Conservation (phyloP, 92 coral and sea anemone species). For the Siderastrea siderea region DNA sequence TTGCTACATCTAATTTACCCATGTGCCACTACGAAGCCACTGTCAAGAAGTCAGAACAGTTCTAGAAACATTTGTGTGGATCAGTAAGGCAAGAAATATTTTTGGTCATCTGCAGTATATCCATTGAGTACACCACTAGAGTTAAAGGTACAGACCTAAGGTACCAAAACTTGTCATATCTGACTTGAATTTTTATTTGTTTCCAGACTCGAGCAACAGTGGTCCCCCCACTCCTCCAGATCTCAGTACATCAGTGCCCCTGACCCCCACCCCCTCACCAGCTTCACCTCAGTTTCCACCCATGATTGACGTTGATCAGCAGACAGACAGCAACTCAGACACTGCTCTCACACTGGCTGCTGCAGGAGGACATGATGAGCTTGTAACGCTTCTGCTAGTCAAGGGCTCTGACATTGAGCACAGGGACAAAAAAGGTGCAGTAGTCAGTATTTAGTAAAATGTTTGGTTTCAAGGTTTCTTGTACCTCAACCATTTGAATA, state of each 20-base stretch:
- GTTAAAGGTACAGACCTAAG: too few species aligned
- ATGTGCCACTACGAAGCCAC: too few species aligned
- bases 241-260: conserved; percentile 81
- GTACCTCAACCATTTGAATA: too few species aligned
- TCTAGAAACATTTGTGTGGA: neutral
- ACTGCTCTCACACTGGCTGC: conserved; percentile 98
- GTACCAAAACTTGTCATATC: neutral
- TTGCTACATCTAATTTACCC: too few species aligned
- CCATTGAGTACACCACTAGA: too few species aligned
- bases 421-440: conserved; percentile 93
- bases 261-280: conserved; percentile 99
- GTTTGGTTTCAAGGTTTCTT: too few species aligned
- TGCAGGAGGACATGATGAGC: conserved; percentile 99
- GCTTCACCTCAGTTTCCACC: conserved; percentile 94
- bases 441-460: too few species aligned
- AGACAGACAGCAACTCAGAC: conserved; percentile 98
- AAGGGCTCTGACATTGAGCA: conserved; percentile 95
- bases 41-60: neutral
- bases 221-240: conserved; percentile 92
- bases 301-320: conserved; percentile 97
- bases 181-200: neutral
- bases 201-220: conserved; percentile 77
- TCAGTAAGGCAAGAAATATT: neutral
- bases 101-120: neutral
- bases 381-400: conserved; percentile 84